Base-by-base conservation (phyloP, 1,140 invertebrate genomes). In the Nasonia longicornis region DNA sequence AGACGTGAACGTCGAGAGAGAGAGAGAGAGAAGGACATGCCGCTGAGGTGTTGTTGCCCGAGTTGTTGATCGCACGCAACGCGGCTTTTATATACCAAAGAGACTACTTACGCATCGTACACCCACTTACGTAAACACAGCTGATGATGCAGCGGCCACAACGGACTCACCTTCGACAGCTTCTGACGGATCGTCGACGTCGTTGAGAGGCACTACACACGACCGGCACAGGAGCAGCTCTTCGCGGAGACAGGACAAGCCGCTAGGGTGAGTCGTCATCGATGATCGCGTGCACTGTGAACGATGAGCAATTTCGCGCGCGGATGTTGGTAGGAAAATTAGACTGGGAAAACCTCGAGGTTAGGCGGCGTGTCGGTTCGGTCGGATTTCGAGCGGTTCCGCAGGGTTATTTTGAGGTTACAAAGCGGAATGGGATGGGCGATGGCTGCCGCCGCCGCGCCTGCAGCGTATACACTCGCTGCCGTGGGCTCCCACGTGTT, bases 361-460 rank as follows among this genome's bases (percentile, higher is more conserved):
- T 64, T n/a, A 7, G 2, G 6, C 12, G n/a, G n/a, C 2, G 2
- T 29, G 16, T 12, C 29, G 29, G 26, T 67, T 11, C 22, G 22
- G 20, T 26, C 8, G 45, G 72, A 26, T 16, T 22, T 29, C n/a
- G 7, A 58, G 10, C 10, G 12, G 22, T 74, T 12, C 8, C 22
- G 29, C 8, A 16, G 22, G 70, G 29, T 52, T 26, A 26, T 29
- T 76, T 81, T 29, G 80, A 81, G 73, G 80, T 81, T 81, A 81
- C 52, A 58, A 58, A 58, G 73, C 58, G 7, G 74, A 31, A 3
- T 26, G 63, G 69, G 42, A 35, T 69, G 64, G 26, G 69, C 38
- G 8, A 35, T 35, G 77, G 12, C 45, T 79, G 26, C 77, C 52
- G 52, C 77, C 77, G 58, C 77, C 77, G 58, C 16, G 26, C 72